These are phyloP conservation scores for Spongilla lacustris DNA, from an alignment of 37 sponge, comb jelly and placozoan species.

Conservation along the genomic window DNA sequence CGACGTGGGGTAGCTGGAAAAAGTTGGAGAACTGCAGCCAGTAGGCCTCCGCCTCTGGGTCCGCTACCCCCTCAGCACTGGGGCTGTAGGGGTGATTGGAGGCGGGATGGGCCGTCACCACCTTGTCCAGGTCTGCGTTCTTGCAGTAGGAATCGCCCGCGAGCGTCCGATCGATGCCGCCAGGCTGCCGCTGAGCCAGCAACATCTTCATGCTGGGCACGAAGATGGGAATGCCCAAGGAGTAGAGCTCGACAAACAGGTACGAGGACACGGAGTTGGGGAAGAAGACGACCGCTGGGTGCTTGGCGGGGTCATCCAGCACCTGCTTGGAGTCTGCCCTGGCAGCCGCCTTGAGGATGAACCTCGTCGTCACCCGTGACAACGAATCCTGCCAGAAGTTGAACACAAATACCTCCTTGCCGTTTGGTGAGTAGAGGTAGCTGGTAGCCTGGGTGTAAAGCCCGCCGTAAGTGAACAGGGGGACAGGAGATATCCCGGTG, in stretches of 20 bases:
- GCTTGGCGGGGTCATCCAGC: constrained; percentile 26
- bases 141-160: not conserved
- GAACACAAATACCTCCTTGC: constrained; percentile 6
- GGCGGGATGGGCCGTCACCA: constrained; percentile 30
- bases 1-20: constrained; percentile 45
- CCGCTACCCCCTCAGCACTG: constrained; percentile 5
- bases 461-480: constrained; percentile 17
- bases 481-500: constrained; percentile 41
- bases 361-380: not conserved
- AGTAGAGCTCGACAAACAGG: constrained; percentile 35
- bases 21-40: constrained; percentile 59
- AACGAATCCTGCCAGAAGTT: not conserved
- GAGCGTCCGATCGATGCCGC: constrained; percentile 16
- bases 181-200: not conserved
- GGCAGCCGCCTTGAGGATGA: not conserved
- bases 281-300: constrained; percentile 46
- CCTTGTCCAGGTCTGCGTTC: constrained; percentile 7
- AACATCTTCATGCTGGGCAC: constrained; percentile 38
- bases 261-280: constrained; percentile 44
- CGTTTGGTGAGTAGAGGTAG: constrained; percentile 14
- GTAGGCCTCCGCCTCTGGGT: constrained; percentile 45
- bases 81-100: constrained; percentile 51
- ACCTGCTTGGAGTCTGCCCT: constrained; percentile 8
- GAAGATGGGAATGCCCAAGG: constrained; percentile 37
- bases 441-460: constrained; percentile 13